A percentile compares a stretch with the other conserved stretches of the same genome.
Evolutionary conservation across 2,888 invertebrate genomes (phyloP).

Genomic region (Brachycybe producta): DNA sequence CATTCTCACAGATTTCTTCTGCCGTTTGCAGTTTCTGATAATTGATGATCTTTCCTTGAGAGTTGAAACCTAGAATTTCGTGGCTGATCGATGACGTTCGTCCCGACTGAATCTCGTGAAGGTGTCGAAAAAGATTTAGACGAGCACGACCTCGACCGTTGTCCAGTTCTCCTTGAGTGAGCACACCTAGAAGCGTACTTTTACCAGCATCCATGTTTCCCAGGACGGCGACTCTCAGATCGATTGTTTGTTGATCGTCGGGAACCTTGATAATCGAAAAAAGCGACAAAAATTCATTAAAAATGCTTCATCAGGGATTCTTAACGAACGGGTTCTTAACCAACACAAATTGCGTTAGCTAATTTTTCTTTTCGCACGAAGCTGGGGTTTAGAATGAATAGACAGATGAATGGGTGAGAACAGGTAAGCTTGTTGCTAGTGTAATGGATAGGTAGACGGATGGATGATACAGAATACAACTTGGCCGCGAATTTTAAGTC

Average conservation of each 20-base stretch:
- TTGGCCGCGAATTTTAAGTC: too few relatives aligned
- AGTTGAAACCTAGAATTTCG: constrained; percentile 91
- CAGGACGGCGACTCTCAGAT: constrained; percentile 80
- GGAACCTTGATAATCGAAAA: constrained; percentile 42
- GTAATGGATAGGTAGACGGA: background rate
- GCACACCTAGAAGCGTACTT: constrained; percentile 84
- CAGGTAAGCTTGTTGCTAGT: too few relatives aligned
- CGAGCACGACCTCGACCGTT: constrained; percentile 90
- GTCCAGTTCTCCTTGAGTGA: constrained; percentile 90
- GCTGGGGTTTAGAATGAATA: too few relatives aligned
- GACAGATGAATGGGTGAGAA: background rate
- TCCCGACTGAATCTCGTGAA: constrained; percentile 89
- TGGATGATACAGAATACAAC: background rate
- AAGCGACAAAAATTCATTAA: background rate
- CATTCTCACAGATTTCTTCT: constrained; percentile 84
- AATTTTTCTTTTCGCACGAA: background rate
- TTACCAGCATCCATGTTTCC: constrained; percentile 97
- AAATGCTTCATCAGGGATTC: background rate
- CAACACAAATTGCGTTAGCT: too few relatives aligned
- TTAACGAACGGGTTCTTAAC: too few relatives aligned
- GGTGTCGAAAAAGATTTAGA: constrained; percentile 79
- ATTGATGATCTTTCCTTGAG: constrained; percentile 71
- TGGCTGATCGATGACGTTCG: constrained; percentile 90
- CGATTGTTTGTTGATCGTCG: constrained; percentile 75
- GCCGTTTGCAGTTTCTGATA: constrained; percentile 73